Evolutionary conservation across 35 echinoderm and acorn worm genomes (phyloP).

Genomic region (Chiridota heheva): DNA sequence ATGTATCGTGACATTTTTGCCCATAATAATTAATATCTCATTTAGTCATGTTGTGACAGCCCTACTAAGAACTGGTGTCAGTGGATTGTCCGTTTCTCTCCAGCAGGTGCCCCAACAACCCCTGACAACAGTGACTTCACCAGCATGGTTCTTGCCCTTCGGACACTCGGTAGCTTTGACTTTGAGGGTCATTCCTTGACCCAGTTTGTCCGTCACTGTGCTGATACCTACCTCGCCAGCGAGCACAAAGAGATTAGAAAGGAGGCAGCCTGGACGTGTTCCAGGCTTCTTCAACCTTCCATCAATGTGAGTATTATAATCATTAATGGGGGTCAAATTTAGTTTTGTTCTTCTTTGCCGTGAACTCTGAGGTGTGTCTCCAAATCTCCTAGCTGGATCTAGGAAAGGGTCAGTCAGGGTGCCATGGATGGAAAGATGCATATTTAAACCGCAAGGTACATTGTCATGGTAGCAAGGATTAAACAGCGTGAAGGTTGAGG

Average conservation of each 20-base stretch:
- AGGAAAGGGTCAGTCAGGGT: not conserved
- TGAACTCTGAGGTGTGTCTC: not conserved
- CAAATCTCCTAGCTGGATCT: not conserved
- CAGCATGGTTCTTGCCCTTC: conserved; percentile 83
- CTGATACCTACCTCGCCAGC: conserved; percentile 88
- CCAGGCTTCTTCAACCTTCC: conserved; percentile 81
- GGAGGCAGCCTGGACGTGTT: conserved; percentile 94
- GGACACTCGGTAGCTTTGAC: conserved; percentile 91
- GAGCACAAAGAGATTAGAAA: conserved; percentile 95
- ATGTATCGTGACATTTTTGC: no score
- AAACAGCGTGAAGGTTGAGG: no score
- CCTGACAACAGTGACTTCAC: conserved; percentile 72
- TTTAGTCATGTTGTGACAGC: no score
- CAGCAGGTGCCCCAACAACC: no score
- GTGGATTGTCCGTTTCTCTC: no score
- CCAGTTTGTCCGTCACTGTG: conserved; percentile 98
- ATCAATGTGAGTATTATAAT: conserved; percentile 71
- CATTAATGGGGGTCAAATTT: not conserved
- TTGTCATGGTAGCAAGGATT: no score
- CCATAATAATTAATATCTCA: no score
- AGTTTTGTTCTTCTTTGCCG: conserved; percentile 25
- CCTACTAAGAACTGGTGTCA: no score
- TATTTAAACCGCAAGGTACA: no score
- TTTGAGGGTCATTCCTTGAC: conserved; percentile 99
- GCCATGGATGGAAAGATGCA: no score